Conservation (phyloP, 35 echinoderm and acorn worm genomes). For the Strongylocentrotus purpuratus region DNA sequence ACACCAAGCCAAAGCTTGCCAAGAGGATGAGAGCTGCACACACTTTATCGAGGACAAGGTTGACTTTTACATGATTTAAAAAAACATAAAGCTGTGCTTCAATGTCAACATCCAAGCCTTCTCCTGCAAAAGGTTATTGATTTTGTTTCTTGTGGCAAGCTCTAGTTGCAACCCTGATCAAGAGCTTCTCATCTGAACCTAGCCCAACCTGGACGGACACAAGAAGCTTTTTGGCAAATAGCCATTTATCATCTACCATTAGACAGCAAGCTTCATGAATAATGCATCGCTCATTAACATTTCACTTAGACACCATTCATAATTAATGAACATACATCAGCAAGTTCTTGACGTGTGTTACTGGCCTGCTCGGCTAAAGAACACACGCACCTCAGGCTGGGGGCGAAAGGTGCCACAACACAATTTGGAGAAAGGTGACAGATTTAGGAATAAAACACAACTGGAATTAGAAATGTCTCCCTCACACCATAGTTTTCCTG, state of each 20-base stretch:
- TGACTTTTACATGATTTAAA: no score
- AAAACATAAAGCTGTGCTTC: no score
- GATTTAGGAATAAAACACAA: not conserved
- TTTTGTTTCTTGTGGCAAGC: no score
- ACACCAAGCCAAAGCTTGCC: no score
- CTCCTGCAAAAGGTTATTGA: no score
- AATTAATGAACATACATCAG: slow-evolving; percentile 25
- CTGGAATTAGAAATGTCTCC: not conserved
- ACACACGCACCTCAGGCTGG: not conserved
- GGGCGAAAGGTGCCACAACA: not conserved
- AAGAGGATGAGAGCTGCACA: no score
- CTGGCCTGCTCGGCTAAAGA: not conserved
- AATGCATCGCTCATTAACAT: slow-evolving; percentile 29
- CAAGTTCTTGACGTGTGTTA: not conserved
- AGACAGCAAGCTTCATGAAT: not conserved
- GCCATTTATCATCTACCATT: not conserved
- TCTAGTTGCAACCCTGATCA: not conserved
- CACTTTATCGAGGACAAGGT: no score
- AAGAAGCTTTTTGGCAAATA: slow-evolving; percentile 12
- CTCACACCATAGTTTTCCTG: not conserved
- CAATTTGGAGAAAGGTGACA: not conserved
- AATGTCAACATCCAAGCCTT: no score
- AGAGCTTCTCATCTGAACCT: not conserved
- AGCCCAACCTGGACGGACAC: not conserved
- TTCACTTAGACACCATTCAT: slow-evolving; percentile 38